Conservation (phyloP, 2,113 vertebrate genomes). For the Aspidoscelis tigris region DNA sequence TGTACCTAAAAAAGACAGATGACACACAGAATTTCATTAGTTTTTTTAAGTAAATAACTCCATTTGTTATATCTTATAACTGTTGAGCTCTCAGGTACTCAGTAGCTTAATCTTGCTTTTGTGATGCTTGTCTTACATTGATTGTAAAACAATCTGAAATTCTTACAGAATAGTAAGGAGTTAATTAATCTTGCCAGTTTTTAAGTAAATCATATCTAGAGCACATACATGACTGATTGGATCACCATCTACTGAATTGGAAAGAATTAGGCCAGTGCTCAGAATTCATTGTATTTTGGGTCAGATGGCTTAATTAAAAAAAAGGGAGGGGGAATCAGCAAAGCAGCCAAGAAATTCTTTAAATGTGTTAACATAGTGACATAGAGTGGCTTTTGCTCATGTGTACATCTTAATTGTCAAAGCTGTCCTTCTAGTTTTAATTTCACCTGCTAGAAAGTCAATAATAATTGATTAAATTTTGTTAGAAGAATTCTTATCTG, state of each 20-base stretch:
- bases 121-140: background rate
- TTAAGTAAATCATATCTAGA: constrained; percentile 31
- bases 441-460: constrained; percentile 45
- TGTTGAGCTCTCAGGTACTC: constrained; percentile 7
- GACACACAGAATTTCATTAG: constrained; percentile 22
- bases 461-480: constrained; percentile 48
- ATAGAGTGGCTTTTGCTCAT: background rate
- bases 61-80: constrained; percentile 23
- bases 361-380: background rate
- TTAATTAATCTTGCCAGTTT: constrained; percentile 20
- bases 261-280: constrained; percentile 33
- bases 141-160: constrained; percentile 22
- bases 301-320: constrained; percentile 56
- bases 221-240: constrained; percentile 38
- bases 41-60: constrained; percentile 29
- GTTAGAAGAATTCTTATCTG: constrained; percentile 44
- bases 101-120: constrained; percentile 28
- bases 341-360: constrained; percentile 4
- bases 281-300: constrained; percentile 29
- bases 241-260: constrained; percentile 29
- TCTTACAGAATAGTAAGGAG: background rate
- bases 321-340: constrained; percentile 30
- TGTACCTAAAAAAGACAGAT: background rate
- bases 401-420: constrained; percentile 34
- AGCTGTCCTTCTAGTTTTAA: constrained; percentile 48